These are phyloP conservation scores for Choreutis nemorana DNA, from an alignment of 2,888 invertebrate species.

Conservation along the genomic window DNA sequence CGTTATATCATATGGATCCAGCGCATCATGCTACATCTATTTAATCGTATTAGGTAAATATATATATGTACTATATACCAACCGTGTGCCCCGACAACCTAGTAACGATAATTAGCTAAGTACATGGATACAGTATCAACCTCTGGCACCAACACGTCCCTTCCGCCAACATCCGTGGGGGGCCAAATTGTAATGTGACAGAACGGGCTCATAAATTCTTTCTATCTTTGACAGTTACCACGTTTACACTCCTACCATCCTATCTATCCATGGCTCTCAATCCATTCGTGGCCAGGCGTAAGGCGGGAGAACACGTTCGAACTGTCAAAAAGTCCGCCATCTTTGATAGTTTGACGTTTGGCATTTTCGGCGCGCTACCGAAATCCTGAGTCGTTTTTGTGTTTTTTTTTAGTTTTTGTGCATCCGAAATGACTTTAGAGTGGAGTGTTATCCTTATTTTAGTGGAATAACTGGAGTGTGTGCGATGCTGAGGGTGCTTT, in stretches of 20 bases:
- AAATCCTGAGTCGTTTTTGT: neutral
- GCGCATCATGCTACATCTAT: no score
- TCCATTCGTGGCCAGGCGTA: constrained; percentile 46
- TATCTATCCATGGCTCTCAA: constrained; percentile 21
- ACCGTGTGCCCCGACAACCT: no score
- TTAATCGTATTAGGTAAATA: no score
- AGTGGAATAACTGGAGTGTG: constrained; percentile 9
- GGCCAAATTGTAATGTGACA: constrained; percentile 21
- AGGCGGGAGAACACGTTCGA: constrained; percentile 36
- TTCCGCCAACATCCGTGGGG: constrained; percentile 41
- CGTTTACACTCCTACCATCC: constrained; percentile 42
- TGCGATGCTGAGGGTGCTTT: constrained; percentile 23
- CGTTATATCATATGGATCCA: no score
- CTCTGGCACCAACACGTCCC: no score
- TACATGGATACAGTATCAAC: no score
- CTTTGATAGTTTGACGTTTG: constrained; percentile 24
- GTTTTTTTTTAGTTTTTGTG: constrained; percentile 8
- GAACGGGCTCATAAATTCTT: constrained; percentile 56
- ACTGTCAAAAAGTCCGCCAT: constrained; percentile 27
- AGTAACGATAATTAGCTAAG: no score
- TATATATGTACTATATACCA: no score
- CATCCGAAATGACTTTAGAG: constrained; percentile 9
- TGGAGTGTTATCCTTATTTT: constrained; percentile 7
- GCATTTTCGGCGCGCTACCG: constrained; percentile 7
- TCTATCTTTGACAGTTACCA: constrained; percentile 50